phyloP scores from a whole-genome alignment of 2,888 invertebrate species.

The Luffia ferchaultella region DNA sequence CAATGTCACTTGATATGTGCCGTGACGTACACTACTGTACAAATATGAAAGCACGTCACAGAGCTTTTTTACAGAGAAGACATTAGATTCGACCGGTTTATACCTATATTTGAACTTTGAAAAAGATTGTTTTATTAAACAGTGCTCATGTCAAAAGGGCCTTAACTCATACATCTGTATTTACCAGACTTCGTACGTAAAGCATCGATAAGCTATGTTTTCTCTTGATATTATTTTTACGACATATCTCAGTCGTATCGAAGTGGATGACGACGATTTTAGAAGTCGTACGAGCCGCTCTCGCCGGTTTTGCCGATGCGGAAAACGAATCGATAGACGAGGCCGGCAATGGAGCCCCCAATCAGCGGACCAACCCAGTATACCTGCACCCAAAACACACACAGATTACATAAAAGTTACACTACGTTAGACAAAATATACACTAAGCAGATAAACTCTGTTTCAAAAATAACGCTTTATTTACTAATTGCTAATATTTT shows the following conservation, averaged over 20 bases:
- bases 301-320: conserved; percentile 77
- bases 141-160: background rate
- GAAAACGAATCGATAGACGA: conserved; percentile 76
- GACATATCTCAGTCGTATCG: conserved; percentile 9
- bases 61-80: too few species aligned
- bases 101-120: background rate
- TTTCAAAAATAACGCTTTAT: too few species aligned
- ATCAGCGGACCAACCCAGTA: conserved; percentile 88
- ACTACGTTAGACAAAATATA: too few species aligned
- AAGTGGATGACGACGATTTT: conserved; percentile 16
- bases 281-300: conserved; percentile 81
- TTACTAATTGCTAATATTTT: too few species aligned
- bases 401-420: too few species aligned
- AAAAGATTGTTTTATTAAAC: background rate
- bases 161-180: background rate
- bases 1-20: too few species aligned
- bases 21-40: too few species aligned
- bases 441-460: too few species aligned
- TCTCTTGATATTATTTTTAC: too few species aligned
- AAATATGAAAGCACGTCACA: too few species aligned
- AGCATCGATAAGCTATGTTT: background rate
- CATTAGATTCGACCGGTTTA: background rate
- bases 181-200: background rate
- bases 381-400: conserved; percentile 54
- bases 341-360: conserved; percentile 78